Evolutionary conservation across 2,113 vertebrate genomes (phyloP).

Genomic region (Ciconia maguari): DNA sequence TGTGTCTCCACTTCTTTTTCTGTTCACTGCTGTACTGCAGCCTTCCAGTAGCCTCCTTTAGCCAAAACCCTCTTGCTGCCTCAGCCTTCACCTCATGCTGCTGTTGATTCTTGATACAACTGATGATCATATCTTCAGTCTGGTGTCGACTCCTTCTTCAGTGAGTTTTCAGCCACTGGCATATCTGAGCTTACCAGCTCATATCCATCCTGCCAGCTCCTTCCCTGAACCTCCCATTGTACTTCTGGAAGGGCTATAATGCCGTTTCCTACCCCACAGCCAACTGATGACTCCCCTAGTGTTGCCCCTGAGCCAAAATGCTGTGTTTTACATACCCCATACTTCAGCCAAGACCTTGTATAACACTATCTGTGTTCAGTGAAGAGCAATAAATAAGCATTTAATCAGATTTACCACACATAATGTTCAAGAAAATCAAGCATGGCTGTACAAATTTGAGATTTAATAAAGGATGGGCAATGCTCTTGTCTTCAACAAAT

Average conservation of each 20-base stretch:
- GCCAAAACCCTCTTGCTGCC: background rate
- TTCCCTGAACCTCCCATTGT: background rate
- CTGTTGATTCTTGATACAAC: background rate
- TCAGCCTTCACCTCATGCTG: background rate
- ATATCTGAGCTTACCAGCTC: background rate
- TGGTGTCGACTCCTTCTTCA: background rate
- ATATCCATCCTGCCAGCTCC: background rate
- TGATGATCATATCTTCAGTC: background rate
- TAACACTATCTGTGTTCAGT: background rate
- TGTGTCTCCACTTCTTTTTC: background rate
- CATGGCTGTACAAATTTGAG: background rate
- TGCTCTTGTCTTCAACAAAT: background rate
- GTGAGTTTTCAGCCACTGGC: background rate
- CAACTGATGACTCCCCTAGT: accelerated
- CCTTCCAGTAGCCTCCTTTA: background rate
- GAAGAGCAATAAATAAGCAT: background rate
- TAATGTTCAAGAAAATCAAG: background rate
- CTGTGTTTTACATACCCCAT: background rate
- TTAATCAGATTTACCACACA: background rate
- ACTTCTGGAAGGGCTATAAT: background rate
- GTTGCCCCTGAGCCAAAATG: background rate
- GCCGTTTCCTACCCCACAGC: background rate
- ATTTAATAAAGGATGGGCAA: background rate
- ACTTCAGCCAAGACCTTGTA: background rate
- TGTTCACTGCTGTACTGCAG: background rate